Evolutionary conservation across 1,140 invertebrate species (phyloP), one percentile per base, ranked within the genome.

Genomic region (Asobara japonica): DNA sequence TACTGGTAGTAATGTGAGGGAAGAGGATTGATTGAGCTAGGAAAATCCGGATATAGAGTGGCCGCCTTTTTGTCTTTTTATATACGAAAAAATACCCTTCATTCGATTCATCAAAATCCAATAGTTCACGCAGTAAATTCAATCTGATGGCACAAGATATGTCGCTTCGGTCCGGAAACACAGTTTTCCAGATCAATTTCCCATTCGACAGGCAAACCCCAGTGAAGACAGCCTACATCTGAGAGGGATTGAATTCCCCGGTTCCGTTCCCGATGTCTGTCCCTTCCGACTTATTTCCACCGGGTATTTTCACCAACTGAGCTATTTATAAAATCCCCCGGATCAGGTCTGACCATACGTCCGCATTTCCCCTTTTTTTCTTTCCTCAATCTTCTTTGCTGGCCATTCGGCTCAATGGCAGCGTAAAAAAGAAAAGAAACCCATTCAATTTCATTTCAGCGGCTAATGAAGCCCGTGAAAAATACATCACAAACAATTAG

Each of bases 401-500:
- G 4, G 10, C 3, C 38, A 13, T 41, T 45, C 13, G n/a, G n/a
- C n/a, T 13, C 13, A 5, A 5, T 13, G n/a, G 5, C 41, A 45
- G 2, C 0, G 7, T 7, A 13, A 2, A 16, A 45, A 16, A 45
- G 18, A 45, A 45, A 45, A n/a, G n/a, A n/a, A n/a, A n/a, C n/a
- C n/a, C n/a, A 45, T 45, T 56, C 51, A 56, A 56, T 56, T 56
- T 25, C 22, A 18, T 10, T 10, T 2, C 51, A 56, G 22, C 5
- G 22, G 18, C 51, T 56, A 56, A 56, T 25, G 51, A 56, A 13
- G 8, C 0, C 22, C 7, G 7, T 5, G 11, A 18, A 25, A 56
- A 56, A 56, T 36, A 25, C 18, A 22, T 22, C 51, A 56, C 18
- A 56, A 56, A 56, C 51, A 56, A 56, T 56, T 56, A 56, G 25